phyloP scores from a whole-genome alignment of 2,113 vertebrate species.

The Oceanites oceanicus region DNA sequence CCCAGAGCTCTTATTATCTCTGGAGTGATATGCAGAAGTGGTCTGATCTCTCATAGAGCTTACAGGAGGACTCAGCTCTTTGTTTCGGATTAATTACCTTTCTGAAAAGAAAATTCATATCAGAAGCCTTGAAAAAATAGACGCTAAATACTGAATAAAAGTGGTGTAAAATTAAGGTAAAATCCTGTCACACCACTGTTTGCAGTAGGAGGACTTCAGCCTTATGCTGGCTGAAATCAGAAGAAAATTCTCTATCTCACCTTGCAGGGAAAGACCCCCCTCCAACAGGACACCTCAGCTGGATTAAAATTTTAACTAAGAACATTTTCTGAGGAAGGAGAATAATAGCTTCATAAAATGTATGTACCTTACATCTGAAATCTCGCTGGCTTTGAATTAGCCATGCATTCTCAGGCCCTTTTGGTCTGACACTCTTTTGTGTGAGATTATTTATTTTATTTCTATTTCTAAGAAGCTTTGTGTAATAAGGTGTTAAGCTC shows the following conservation, averaged over 20 bases:
- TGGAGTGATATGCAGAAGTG: not conserved
- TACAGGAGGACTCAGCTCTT: constrained; percentile 1
- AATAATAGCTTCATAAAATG: constrained; percentile 9
- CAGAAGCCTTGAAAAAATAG: not conserved
- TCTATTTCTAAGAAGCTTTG: constrained; percentile 53
- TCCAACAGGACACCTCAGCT: not conserved
- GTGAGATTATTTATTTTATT: constrained; percentile 49
- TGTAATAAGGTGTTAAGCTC: constrained; percentile 46
- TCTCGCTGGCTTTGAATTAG: constrained; percentile 22
- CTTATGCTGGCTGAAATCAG: not conserved
- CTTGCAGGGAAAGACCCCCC: not conserved
- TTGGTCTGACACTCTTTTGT: not conserved
- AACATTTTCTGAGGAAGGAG: not conserved
- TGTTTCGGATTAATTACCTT: constrained; percentile 39
- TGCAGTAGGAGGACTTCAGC: not conserved
- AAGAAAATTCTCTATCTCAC: not conserved
- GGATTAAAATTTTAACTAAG: constrained; percentile 20
- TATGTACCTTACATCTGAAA: not conserved
- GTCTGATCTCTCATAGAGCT: constrained; percentile 6
- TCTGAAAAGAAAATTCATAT: not conserved
- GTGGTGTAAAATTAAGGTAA: not conserved
- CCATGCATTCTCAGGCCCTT: not conserved
- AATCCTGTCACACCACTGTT: not conserved
- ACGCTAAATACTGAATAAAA: not conserved
- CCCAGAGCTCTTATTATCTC: constrained; percentile 34